phyloP scores from a whole-genome alignment of 2,888 invertebrate genomes.

The Isotomurus palustris region DNA sequence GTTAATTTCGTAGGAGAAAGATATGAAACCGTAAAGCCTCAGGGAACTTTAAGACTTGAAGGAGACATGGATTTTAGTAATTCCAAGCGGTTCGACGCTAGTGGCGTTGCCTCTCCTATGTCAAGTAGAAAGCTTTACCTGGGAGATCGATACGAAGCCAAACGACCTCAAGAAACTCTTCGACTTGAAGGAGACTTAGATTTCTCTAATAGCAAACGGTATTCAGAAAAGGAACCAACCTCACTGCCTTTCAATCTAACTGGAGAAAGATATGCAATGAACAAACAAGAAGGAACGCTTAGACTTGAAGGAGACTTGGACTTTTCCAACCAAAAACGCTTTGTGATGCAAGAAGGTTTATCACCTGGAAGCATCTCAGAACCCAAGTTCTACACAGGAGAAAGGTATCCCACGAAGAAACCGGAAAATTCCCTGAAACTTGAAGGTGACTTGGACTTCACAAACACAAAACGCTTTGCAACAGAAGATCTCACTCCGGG shows the following conservation, averaged over 20 bases:
- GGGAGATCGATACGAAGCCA: slow-evolving; percentile 47
- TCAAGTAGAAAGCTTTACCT: no score
- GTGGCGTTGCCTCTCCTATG: no score
- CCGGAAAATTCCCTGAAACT: slow-evolving; percentile 57
- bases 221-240: no score
- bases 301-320: slow-evolving; percentile 60
- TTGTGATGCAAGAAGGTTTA: no score
- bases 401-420: slow-evolving; percentile 16
- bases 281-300: slow-evolving; percentile 56
- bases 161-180: slow-evolving; percentile 56
- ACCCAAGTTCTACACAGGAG: slow-evolving; percentile 15
- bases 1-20: slow-evolving; percentile 42
- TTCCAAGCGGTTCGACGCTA: no score
- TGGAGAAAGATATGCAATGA: slow-evolving; percentile 46
- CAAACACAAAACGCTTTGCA: no score
- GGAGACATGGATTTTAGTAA: no score
- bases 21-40: slow-evolving; percentile 53
- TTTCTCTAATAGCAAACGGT: slow-evolving; percentile 16
- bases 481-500: no score
- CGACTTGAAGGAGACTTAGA: slow-evolving; percentile 60
- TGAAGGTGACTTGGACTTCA: slow-evolving; percentile 53
- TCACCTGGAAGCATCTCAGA: slow-evolving; percentile 16
- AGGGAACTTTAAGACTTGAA: slow-evolving; percentile 58
- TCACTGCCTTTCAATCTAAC: background rate
- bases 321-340: slow-evolving; percentile 13